phyloP scores from a whole-genome alignment of 2,797 vertebrate species.

The Manis crassicaudata region DNA sequence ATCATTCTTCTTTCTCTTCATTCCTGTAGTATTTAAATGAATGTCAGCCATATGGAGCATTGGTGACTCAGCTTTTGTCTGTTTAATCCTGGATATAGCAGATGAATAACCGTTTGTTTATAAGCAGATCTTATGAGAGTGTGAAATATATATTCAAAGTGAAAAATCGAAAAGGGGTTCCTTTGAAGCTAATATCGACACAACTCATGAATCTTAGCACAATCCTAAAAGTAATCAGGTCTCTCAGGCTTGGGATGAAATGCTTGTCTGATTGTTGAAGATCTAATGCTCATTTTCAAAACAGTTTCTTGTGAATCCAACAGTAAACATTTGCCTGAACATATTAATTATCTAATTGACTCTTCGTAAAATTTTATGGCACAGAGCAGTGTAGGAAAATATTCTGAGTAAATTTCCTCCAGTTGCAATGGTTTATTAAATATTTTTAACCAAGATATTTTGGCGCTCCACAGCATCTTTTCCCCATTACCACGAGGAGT shows the following conservation, averaged over 20 bases:
- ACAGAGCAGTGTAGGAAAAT: neutral
- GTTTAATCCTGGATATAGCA: neutral
- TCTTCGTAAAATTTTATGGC: neutral
- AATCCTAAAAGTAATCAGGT: neutral
- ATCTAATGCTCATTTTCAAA: neutral
- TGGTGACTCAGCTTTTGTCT: neutral
- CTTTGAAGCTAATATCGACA: neutral
- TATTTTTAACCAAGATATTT: neutral
- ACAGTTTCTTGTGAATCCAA: neutral
- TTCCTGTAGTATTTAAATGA: neutral
- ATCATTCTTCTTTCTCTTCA: neutral
- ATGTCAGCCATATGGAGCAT: neutral
- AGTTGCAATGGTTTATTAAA: neutral
- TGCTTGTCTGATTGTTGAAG: neutral
- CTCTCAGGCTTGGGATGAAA: neutral
- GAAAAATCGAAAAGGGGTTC: neutral
- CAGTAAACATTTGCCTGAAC: neutral
- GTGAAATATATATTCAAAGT: neutral
- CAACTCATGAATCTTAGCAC: neutral
- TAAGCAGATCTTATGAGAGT: neutral
- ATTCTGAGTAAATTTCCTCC: neutral
- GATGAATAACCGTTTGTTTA: neutral
- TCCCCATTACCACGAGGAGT: neutral
- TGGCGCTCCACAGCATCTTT: neutral
- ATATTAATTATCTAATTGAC: neutral